These are phyloP conservation scores for Mirza zaza DNA, from an alignment of 2,113 vertebrate genomes.

Conservation along the genomic window DNA sequence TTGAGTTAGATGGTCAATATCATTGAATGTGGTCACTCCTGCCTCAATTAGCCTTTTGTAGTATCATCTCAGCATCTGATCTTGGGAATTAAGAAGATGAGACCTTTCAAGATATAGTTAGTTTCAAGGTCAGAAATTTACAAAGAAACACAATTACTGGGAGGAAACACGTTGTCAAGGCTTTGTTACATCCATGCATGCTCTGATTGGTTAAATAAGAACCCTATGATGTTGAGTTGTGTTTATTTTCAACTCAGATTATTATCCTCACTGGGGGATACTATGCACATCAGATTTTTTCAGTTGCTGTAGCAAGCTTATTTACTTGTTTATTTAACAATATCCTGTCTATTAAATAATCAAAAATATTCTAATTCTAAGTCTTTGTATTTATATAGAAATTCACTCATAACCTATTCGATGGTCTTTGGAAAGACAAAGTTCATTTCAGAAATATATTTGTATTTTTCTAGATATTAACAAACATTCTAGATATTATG, in stretches of 20 bases:
- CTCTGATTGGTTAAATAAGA: background rate
- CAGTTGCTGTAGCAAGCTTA: too few species aligned
- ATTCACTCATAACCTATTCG: background rate
- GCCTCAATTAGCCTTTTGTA: background rate
- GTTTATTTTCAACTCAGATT: too few species aligned
- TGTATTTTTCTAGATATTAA: background rate
- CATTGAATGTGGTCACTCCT: background rate
- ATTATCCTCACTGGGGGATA: too few species aligned
- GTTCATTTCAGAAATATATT: background rate
- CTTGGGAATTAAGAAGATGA: background rate
- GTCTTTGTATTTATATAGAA: background rate
- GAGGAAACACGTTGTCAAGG: background rate
- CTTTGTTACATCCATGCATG: background rate
- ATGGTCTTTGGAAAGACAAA: background rate
- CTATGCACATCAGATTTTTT: too few species aligned
- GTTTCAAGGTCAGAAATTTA: conserved; percentile 1
- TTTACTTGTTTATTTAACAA: background rate
- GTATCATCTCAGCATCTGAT: background rate
- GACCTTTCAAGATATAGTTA: background rate
- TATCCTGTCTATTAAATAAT: background rate
- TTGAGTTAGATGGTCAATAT: background rate
- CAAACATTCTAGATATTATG: background rate
- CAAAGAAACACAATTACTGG: background rate
- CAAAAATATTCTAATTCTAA: background rate
- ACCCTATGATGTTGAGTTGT: background rate